Conservation (phyloP, 2,797 vertebrate genomes). For the Lophius americanus region DNA sequence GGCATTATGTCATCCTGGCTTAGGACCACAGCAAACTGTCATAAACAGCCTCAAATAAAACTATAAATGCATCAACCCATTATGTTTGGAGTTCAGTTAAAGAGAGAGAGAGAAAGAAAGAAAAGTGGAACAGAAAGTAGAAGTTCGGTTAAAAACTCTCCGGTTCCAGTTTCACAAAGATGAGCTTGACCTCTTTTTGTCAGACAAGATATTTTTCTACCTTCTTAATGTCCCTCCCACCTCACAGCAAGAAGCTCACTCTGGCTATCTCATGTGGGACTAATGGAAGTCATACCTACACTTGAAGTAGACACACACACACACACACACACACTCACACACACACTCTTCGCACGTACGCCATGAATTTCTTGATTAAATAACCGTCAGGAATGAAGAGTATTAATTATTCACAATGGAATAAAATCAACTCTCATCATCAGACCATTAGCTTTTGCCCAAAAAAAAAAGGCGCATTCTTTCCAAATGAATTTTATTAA, state of each 20-base stretch:
- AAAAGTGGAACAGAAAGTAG: too few species aligned
- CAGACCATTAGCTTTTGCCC: slow-evolving; percentile 48
- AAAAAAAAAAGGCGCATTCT: slow-evolving; percentile 60
- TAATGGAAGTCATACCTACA: slow-evolving; percentile 61
- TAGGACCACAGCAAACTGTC: too few species aligned
- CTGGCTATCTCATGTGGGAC: slow-evolving; percentile 49
- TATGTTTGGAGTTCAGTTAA: too few species aligned
- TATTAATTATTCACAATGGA: slow-evolving; percentile 44
- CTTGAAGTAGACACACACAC: slow-evolving; percentile 21
- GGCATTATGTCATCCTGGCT: too few species aligned
- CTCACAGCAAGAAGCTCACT: slow-evolving; percentile 59
- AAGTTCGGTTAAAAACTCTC: too few species aligned
- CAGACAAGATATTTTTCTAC: slow-evolving; percentile 66
- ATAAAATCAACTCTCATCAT: slow-evolving; percentile 54
- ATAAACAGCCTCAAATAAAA: too few species aligned
- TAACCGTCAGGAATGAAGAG: slow-evolving; percentile 30
- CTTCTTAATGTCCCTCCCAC: slow-evolving; percentile 63
- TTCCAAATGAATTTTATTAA: slow-evolving; percentile 68
- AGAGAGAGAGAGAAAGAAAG: too few species aligned
- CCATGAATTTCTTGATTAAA: background rate
- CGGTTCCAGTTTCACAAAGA: slow-evolving; percentile 53
- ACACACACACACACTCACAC: slow-evolving; percentile 8
- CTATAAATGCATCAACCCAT: too few species aligned
- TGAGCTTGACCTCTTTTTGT: slow-evolving; percentile 63
- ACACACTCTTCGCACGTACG: background rate